Evolutionary conservation across 2,888 invertebrate species (phyloP).

Genomic region (Cataglyphis altisquamis): DNA sequence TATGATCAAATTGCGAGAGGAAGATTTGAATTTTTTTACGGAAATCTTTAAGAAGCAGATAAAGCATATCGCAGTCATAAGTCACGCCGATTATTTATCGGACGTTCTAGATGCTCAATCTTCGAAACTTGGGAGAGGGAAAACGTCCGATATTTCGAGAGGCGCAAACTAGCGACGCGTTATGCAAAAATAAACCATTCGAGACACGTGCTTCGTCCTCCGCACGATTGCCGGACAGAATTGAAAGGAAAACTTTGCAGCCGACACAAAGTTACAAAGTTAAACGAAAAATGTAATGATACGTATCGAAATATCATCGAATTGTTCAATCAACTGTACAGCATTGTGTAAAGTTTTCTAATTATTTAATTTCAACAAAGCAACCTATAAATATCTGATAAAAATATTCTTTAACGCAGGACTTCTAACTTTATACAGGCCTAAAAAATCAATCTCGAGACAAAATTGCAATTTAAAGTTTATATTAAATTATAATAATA

Average conservation of each 20-base stretch:
- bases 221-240: slow-evolving; percentile 1
- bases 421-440: not conserved
- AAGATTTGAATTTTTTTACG: not conserved
- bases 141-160: slow-evolving; percentile 56
- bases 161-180: slow-evolving; percentile 23
- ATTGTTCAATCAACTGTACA: not conserved
- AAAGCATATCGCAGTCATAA: slow-evolving; percentile 29
- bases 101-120: slow-evolving; percentile 25
- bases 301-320: slow-evolving; percentile 19
- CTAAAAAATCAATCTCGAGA: not conserved
- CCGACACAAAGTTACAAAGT: slow-evolving; percentile 42
- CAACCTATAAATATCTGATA: not conserved
- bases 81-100: slow-evolving; percentile 61
- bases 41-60: slow-evolving; percentile 2
- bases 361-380: not conserved
- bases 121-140: not conserved
- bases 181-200: slow-evolving; percentile 65
- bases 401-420: not conserved
- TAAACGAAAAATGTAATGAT: slow-evolving; percentile 26
- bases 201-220: slow-evolving; percentile 57
- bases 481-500: not conserved
- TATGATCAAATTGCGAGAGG: not conserved
- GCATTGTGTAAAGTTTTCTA: not conserved
- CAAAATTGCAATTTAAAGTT: not conserved
- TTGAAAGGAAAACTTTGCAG: slow-evolving; percentile 24